Evolutionary conservation across 2,888 invertebrate genomes (phyloP), one percentile per base, ranked within the genome.

Genomic region (Drosophila acutilabella): DNA sequence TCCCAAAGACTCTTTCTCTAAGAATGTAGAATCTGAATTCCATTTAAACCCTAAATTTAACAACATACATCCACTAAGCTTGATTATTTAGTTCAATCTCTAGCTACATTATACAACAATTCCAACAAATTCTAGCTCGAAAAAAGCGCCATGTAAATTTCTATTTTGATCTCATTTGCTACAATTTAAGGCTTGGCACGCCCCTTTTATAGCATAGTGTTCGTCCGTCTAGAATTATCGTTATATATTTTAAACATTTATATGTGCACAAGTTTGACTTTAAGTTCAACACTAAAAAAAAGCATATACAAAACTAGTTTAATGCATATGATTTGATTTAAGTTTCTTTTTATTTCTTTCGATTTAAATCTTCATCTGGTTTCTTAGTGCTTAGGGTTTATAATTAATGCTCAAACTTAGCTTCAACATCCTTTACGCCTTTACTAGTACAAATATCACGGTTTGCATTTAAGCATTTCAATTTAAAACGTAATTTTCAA

Each of bases 401-500:
- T 56, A 79, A 80, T 76, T 78, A 78, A 76, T 76, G 64, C 76
- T 80, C 69, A 56, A 76, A 80, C 69, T 65, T 30, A 66, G 64
- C 59, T 45, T 62, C 56, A 40, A 47, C 56, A 20, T 75, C 78
- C 72, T 40, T 47, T 30, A 74, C 78, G 75, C 80, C 80, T 74
- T 88, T 89, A 90, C 91, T 90, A 91, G 89, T 90, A 89, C 90
- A 90, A 90, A 91, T 90, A 90, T 90, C 90, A 90, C 90, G 91
- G 84, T 84, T 88, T 82, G 77, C 77, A 65, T 73, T 70, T 81
- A 75, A 64, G 77, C 80, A 48, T 76, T 77, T 67, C 80, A 72
- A 64, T 44, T 72, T 54, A 52, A 74, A 77, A 67, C 76, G 77
- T 70, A 71, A 59, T 66, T 56, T 60, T 77, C 58, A 66, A 68